phyloP scores from a whole-genome alignment of 2,797 vertebrate genomes.

The Carduelis carduelis region DNA sequence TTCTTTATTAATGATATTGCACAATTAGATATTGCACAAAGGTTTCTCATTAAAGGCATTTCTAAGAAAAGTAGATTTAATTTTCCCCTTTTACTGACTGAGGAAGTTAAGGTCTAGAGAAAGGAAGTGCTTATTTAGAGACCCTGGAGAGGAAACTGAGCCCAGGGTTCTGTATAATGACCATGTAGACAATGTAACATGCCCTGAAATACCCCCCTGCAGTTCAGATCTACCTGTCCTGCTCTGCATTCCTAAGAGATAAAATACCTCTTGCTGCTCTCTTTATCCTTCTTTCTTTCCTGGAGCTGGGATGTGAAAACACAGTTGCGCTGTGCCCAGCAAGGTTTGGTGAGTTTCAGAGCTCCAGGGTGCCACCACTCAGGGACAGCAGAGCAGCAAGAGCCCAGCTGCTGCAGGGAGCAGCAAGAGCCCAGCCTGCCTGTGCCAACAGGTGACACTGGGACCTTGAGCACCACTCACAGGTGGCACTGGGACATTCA shows the following conservation, averaged over 20 bases:
- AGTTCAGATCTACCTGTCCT: not conserved
- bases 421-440: not conserved
- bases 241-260: not conserved
- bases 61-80: not conserved
- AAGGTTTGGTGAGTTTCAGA: not conserved
- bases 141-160: not conserved
- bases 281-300: not conserved
- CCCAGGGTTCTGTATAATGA: not conserved
- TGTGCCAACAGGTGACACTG: not conserved
- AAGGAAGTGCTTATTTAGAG: conserved; percentile 22
- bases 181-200: not conserved
- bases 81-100: not conserved
- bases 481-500: not conserved
- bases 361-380: not conserved
- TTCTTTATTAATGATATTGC: not conserved
- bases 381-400: not conserved
- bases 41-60: not conserved
- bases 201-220: not conserved
- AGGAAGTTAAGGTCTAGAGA: conserved; percentile 6
- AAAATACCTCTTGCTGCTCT: not conserved
- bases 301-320: not conserved
- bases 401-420: not conserved
- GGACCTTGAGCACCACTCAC: not conserved
- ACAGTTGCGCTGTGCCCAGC: not conserved
- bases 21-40: not conserved